Evolutionary conservation across 2,888 invertebrate genomes (phyloP).

Genomic region (Gastracanthus pulcherrimus): DNA sequence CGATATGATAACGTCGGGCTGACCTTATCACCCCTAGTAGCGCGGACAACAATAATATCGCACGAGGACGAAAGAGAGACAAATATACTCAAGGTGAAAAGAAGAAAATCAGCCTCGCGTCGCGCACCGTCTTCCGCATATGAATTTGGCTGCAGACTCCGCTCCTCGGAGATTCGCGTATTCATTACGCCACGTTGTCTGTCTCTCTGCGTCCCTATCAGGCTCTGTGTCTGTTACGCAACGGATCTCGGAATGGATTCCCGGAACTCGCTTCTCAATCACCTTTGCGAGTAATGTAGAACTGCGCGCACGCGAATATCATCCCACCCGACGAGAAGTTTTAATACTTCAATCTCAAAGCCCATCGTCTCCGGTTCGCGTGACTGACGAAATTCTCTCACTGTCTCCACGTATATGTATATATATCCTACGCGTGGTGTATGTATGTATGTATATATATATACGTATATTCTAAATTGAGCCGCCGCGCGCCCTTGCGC

Average conservation of each 20-base stretch:
- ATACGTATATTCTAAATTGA: constrained; percentile 48
- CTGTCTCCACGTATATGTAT: background rate
- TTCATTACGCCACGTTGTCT: too few relatives aligned
- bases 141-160: too few relatives aligned
- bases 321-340: background rate
- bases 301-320: background rate
- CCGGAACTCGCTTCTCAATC: background rate
- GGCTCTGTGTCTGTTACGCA: background rate
- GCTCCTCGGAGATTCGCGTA: too few relatives aligned
- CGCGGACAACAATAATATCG: too few relatives aligned
- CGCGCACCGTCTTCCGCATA: too few relatives aligned
- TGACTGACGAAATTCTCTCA: background rate
- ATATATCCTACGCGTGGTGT: constrained; percentile 28
- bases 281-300: background rate
- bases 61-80: too few relatives aligned
- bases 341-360: background rate
- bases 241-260: too few relatives aligned
- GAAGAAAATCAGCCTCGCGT: too few relatives aligned
- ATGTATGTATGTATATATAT: constrained; percentile 38
- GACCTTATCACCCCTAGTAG: too few relatives aligned
- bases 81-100: too few relatives aligned
- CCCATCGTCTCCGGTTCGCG: background rate
- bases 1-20: background rate
- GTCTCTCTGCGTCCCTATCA: background rate
- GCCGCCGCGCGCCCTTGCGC: constrained; percentile 50